Conservation (phyloP, 2,113 vertebrate species). For the Channa argus region DNA sequence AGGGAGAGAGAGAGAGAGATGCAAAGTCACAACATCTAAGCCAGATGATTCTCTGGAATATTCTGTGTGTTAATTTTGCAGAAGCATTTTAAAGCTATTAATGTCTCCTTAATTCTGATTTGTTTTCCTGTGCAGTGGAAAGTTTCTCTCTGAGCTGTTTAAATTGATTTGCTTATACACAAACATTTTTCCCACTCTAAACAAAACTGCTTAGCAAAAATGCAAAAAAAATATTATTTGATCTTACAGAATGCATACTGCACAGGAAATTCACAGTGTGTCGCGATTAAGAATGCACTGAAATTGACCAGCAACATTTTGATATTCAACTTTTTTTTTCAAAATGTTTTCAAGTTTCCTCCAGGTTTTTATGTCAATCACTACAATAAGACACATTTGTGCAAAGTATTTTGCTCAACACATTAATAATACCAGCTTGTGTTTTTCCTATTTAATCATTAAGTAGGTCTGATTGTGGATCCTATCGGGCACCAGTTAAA, state of each 20-base stretch:
- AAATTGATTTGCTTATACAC: constrained; percentile 10
- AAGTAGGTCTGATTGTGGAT: too few relatives aligned
- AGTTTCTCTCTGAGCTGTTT: constrained; percentile 14
- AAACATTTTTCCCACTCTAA: not conserved
- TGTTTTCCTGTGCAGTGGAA: constrained; percentile 27
- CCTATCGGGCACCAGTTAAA: too few relatives aligned
- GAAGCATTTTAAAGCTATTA: constrained; percentile 29
- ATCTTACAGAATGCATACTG: not conserved
- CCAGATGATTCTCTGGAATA: constrained; percentile 14
- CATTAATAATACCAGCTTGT: too few relatives aligned
- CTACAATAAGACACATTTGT: too few relatives aligned
- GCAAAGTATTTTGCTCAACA: too few relatives aligned
- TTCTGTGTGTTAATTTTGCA: constrained; percentile 41
- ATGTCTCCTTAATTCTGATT: constrained; percentile 33
- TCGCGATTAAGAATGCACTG: too few relatives aligned
- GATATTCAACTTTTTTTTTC: too few relatives aligned
- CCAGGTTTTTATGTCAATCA: too few relatives aligned
- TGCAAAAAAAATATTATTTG: not conserved
- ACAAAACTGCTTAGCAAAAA: not conserved
- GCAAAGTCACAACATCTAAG: constrained; percentile 36
- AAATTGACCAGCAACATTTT: too few relatives aligned
- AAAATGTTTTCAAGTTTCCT: too few relatives aligned
- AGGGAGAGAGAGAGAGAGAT: constrained; percentile 4
- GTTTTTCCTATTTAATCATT: too few relatives aligned
- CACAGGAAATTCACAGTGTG: too few relatives aligned